These are phyloP conservation scores for Siphamia tubifer DNA, from an alignment of 2,113 vertebrate species.

Conservation along the genomic window DNA sequence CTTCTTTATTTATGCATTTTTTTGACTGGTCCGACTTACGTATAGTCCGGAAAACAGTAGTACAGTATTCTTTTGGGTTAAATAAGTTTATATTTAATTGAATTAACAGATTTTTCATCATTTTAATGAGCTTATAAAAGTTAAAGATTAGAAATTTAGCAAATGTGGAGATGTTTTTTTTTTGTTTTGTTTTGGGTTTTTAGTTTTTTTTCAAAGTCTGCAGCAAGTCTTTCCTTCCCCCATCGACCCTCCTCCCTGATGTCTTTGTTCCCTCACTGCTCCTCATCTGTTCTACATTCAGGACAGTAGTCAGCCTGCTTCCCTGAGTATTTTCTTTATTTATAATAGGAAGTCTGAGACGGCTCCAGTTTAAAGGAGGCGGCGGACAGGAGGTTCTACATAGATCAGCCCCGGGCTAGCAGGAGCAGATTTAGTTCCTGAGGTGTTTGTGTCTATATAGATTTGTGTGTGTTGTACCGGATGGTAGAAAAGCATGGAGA, in stretches of 20 bases:
- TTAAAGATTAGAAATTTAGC: not conserved
- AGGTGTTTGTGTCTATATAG: not conserved
- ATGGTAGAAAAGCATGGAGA: not conserved
- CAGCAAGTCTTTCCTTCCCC: not conserved
- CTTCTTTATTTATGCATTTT: too few relatives aligned
- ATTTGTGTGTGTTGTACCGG: not conserved
- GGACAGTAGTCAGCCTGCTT: conserved; percentile 48
- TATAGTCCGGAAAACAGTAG: too few relatives aligned
- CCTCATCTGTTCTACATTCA: conserved; percentile 59
- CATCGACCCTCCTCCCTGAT: not conserved
- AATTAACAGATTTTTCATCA: not conserved
- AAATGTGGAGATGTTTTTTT: not conserved
- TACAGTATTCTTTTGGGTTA: not conserved
- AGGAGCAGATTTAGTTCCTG: conserved; percentile 30
- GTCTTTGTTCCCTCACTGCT: conserved; percentile 32
- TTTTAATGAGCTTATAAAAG: not conserved
- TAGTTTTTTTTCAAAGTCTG: not conserved
- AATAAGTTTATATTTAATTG: not conserved
- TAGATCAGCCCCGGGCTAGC: conserved; percentile 38
- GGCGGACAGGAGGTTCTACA: conserved; percentile 20
- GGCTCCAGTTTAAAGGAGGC: conserved; percentile 32
- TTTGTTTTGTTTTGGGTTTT: too few relatives aligned
- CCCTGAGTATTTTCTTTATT: conserved; percentile 42
- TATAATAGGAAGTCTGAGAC: conserved; percentile 31
- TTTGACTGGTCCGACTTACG: too few relatives aligned